These are phyloP conservation scores for Moxostoma hubbsi DNA, from an alignment of 2,797 vertebrate genomes.

Conservation along the genomic window DNA sequence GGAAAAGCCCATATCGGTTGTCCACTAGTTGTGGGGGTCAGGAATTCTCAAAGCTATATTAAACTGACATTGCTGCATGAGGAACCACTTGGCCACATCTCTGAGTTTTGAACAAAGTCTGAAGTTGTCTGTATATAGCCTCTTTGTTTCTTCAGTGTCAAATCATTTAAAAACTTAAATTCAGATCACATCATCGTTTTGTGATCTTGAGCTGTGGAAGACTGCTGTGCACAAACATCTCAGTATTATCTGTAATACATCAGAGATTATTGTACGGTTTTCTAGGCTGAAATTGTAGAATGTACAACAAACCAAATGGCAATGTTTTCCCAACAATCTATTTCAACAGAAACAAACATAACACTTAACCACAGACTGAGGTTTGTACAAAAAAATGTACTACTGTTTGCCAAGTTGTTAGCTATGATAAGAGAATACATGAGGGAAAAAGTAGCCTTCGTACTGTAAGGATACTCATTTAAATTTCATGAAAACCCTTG, in stretches of 20 bases:
- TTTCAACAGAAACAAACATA: slow-evolving; percentile 12
- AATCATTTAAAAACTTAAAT: slow-evolving; percentile 9
- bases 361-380: slow-evolving; percentile 19
- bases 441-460: slow-evolving; percentile 10
- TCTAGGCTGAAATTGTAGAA: slow-evolving; percentile 9
- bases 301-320: slow-evolving; percentile 24
- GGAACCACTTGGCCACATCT: not conserved
- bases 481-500: slow-evolving; percentile 47
- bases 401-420: slow-evolving; percentile 19
- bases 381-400: slow-evolving; percentile 12
- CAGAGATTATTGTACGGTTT: slow-evolving; percentile 23
- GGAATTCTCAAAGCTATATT: not conserved
- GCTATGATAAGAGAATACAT: slow-evolving; percentile 17
- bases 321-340: not conserved
- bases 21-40: not conserved
- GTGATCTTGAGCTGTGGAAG: not conserved
- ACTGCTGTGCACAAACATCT: slow-evolving; percentile 28
- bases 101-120: not conserved
- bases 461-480: slow-evolving; percentile 35
- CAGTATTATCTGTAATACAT: slow-evolving; percentile 23
- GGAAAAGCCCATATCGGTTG: too few relatives aligned
- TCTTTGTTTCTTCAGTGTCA: slow-evolving; percentile 4
- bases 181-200: slow-evolving; percentile 22
- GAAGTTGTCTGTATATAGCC: not conserved
- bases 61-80: not conserved